phyloP scores from a whole-genome alignment of 2,113 vertebrate species.

The Bujurquina vittata region DNA sequence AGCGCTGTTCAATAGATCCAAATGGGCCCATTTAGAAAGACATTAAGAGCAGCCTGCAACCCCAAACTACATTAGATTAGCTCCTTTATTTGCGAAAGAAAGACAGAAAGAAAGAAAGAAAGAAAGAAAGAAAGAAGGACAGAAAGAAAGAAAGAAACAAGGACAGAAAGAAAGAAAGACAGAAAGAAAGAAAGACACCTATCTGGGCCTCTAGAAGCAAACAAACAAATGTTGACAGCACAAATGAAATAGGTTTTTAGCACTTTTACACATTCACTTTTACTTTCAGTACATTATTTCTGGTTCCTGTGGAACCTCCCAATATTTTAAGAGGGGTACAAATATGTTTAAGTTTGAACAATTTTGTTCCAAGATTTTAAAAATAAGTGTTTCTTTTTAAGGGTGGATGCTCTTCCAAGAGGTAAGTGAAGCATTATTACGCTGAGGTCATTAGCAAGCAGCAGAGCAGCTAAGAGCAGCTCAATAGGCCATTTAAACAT shows the following conservation, averaged over 20 bases:
- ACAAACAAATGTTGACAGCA: conserved; percentile 1
- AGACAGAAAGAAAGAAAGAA: conserved; percentile 14
- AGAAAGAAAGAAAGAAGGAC: conserved; percentile 2
- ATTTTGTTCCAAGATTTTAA: background rate
- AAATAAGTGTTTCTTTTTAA: conserved; percentile 18
- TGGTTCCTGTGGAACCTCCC: background rate
- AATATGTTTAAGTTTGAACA: background rate
- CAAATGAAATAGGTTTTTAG: background rate
- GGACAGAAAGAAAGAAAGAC: background rate
- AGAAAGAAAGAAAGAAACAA: background rate
- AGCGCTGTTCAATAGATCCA: conserved; percentile 57
- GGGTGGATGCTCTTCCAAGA: conserved; percentile 19
- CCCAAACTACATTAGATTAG: conserved; percentile 40
- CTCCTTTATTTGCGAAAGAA: conserved; percentile 33
- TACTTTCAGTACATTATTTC: background rate
- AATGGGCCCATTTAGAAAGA: conserved; percentile 62
- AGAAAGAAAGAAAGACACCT: too few relatives aligned
- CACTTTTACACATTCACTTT: background rate
- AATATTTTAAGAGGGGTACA: background rate
- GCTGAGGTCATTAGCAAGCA: conserved; percentile 56
- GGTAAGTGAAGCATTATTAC: conserved; percentile 40
- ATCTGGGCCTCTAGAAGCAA: background rate
- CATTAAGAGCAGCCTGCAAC: conserved; percentile 58
- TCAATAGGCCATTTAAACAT: conserved; percentile 62
- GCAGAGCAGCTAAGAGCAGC: conserved; percentile 41